A percentile compares a stretch with the other conserved stretches of the same genome.
phyloP scores from a whole-genome alignment of 23 tunicate genomes.

The Corella eumyota region DNA sequence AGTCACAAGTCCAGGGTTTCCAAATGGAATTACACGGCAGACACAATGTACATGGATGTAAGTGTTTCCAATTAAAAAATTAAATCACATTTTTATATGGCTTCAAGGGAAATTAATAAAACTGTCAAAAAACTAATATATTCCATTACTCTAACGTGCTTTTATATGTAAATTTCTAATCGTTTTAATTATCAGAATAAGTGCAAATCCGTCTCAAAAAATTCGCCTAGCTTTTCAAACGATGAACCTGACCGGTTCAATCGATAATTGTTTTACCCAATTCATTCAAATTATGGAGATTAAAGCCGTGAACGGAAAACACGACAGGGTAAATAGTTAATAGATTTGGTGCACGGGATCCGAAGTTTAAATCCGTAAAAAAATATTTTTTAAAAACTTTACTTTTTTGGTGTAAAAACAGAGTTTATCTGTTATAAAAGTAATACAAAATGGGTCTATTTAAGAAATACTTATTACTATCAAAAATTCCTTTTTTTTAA shows the following conservation, averaged over 20 bases:
- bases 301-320: constrained; percentile 17
- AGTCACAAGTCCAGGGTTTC: constrained; percentile 48
- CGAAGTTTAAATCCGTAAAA: not conserved
- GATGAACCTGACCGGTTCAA: constrained; percentile 61
- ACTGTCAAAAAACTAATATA: too few relatives aligned
- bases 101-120: too few relatives aligned
- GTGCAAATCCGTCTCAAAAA: constrained; percentile 17
- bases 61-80: constrained; percentile 15
- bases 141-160: not conserved
- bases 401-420: too few relatives aligned
- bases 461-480: not conserved
- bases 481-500: not conserved
- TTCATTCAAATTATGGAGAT: constrained; percentile 43
- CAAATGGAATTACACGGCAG: constrained; percentile 65
- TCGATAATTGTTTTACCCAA: constrained; percentile 55
- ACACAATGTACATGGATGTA: constrained; percentile 87
- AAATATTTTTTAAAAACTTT: too few relatives aligned
- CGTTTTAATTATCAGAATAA: constrained; percentile 20
- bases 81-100: too few relatives aligned
- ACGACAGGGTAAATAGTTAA: too few relatives aligned
- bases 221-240: constrained; percentile 45
- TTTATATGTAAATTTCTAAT: not conserved
- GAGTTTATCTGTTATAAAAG: too few relatives aligned
- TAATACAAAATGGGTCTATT: not conserved
- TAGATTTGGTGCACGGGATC: not conserved